Base-by-base conservation (phyloP, 2,113 vertebrate species). In the Phainopepla nitens region DNA sequence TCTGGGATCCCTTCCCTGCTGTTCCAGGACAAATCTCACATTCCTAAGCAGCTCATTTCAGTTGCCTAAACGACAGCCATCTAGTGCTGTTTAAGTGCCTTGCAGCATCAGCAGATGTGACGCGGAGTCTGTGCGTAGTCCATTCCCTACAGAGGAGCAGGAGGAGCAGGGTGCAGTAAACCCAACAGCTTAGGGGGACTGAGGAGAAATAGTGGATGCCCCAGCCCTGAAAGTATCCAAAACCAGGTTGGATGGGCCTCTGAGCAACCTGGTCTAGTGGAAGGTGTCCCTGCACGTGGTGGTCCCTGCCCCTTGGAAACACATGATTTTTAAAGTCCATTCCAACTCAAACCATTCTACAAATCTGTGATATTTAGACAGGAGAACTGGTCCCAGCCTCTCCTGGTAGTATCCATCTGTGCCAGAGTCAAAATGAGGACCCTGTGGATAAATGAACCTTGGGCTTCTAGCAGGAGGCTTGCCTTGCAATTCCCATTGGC, bases 121-220 rank as follows among this genome's bases (percentile, higher is more conserved):
- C 7, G 5, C 1, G 2, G 77, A 45, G 60, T 6, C 6, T 33
- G 25, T 4, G 8, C 7, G 23, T 3, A 29, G 41, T 19, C 15
- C 2, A 1, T 53, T 27, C 14, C 16, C 33, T 61, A 15, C 22
- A 3, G 23, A 70, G 13, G 11, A 39, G 17, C 49, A 73, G 42
- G n/a, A 54, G 41, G 33, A 68, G n/a, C 5, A 7, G 49, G 4
- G 15, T 82, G 28, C 2, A 2, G 3, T 77, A 44, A 57, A 44
- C 6, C 1, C 0, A 10, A 6, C 50, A 13, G 45, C 45, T 68
- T 5, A 35, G n/a, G 21, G 27, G 31, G 6, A 24, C 8, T 57
- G 28, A 50, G 22, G 24, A 47, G 45, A 45, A 53, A 5, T 3
- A 35, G 45, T 68, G 45, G 20, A 25, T 60, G 20, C 3, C 24